A percentile compares a stretch with the other conserved stretches of the same genome.
Evolutionary conservation across 2,113 vertebrate genomes (phyloP).

Genomic region (Ailuropoda melanoleuca): DNA sequence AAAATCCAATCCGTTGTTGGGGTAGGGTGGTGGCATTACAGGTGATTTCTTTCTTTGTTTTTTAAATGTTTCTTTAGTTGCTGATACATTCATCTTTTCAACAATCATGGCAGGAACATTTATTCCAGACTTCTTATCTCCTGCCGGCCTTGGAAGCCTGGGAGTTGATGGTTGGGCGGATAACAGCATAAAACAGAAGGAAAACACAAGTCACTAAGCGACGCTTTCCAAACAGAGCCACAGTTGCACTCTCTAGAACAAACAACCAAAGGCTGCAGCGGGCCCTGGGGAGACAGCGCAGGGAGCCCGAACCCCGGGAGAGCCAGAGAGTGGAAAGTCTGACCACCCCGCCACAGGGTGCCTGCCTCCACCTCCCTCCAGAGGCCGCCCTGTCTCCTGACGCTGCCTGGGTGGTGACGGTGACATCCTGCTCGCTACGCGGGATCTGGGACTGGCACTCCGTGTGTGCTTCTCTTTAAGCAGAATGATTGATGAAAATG

Average conservation of each 20-base stretch:
- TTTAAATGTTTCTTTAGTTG: neutral
- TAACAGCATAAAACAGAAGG: slow-evolving; percentile 55
- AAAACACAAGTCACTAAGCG: slow-evolving; percentile 70
- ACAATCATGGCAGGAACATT: slow-evolving; percentile 32
- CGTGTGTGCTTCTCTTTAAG: neutral
- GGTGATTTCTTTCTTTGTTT: slow-evolving; percentile 54
- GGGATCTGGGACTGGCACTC: neutral
- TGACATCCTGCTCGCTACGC: fast-evolving
- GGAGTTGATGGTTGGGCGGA: slow-evolving; percentile 31
- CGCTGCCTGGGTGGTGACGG: fast-evolving
- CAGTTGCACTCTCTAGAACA: neutral
- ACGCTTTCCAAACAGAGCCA: slow-evolving; percentile 17
- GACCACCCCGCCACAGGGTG: neutral
- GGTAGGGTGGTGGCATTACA: neutral
- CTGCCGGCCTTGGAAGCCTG: slow-evolving; percentile 53
- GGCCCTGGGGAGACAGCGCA: neutral
- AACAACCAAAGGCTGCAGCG: neutral
- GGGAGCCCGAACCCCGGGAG: neutral
- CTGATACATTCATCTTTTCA: slow-evolving; percentile 50
- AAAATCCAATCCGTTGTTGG: neutral
- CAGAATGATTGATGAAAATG: slow-evolving; percentile 63
- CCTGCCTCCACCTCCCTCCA: neutral
- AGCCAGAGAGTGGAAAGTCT: neutral
- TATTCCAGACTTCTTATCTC: slow-evolving; percentile 63
- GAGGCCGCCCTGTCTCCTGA: neutral